phyloP scores from a whole-genome alignment of 2,888 invertebrate genomes.

The Chaetogeoica ovagalla region DNA sequence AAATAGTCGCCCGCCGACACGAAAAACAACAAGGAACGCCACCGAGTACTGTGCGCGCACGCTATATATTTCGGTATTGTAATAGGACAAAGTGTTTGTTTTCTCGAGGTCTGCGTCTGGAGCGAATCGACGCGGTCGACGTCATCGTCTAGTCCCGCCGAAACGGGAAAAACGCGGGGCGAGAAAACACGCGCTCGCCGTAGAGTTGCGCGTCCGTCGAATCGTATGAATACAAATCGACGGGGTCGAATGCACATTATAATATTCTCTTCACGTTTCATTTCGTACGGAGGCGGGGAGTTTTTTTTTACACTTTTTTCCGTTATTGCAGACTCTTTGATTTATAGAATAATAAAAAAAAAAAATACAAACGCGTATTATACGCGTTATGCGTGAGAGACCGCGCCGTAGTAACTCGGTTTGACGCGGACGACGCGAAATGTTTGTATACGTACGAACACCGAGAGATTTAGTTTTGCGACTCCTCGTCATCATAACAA shows the following conservation, averaged over 20 bases:
- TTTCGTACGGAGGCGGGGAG: not conserved
- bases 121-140: not conserved
- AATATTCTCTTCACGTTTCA: not conserved
- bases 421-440: too few relatives aligned
- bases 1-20: too few relatives aligned
- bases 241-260: slow-evolving; percentile 15
- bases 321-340: too few relatives aligned
- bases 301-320: too few relatives aligned
- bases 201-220: not conserved
- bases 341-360: too few relatives aligned
- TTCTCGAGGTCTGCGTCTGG: not conserved
- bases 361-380: not conserved
- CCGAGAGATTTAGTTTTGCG: too few relatives aligned
- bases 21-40: too few relatives aligned
- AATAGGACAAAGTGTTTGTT: too few relatives aligned
- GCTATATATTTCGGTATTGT: too few relatives aligned
- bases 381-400: not conserved
- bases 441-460: too few relatives aligned
- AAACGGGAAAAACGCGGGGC: not conserved
- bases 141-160: slow-evolving; percentile 2
- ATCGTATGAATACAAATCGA: slow-evolving; percentile 46
- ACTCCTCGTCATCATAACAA: too few relatives aligned
- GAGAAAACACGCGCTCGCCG: slow-evolving; percentile 9
- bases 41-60: too few relatives aligned
- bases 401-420: not conserved